A percentile compares a stretch with the other conserved stretches of the same genome.
phyloP scores from a whole-genome alignment of 1,140 invertebrate genomes.

The Zeugodacus cucurbitae region DNA sequence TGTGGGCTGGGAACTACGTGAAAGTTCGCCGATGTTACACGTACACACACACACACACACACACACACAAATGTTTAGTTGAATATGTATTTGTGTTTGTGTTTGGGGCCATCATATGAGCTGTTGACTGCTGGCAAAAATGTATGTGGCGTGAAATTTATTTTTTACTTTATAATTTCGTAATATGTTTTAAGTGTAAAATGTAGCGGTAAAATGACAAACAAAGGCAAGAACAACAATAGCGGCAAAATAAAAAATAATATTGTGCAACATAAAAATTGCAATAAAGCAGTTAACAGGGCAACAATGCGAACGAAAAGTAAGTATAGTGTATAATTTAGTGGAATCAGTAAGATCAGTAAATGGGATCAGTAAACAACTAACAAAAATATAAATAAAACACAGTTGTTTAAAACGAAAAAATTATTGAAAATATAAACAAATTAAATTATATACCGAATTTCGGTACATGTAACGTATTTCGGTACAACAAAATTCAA shows the following conservation, averaged over 20 bases:
- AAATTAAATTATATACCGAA: no score
- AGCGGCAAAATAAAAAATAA: neutral
- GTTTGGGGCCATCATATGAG: neutral
- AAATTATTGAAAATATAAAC: no score
- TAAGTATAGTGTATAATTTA: neutral
- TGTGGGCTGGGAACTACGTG: neutral
- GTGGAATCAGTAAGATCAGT: neutral
- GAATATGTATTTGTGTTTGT: neutral
- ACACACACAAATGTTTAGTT: neutral
- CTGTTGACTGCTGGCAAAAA: neutral
- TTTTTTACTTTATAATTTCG: constrained; percentile 17
- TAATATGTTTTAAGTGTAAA: constrained; percentile 33
- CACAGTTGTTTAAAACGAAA: no score
- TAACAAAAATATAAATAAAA: no score
- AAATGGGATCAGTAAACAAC: no score
- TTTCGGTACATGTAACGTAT: no score
- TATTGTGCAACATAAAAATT: neutral
- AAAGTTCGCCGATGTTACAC: neutral
- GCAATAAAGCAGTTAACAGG: neutral
- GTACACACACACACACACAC: neutral
- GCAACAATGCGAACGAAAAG: neutral
- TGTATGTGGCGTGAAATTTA: constrained; percentile 25
- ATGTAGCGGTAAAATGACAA: neutral
- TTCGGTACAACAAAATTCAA: no score
- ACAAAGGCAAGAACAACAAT: neutral